Evolutionary conservation across 2,797 vertebrate species (phyloP), one percentile per base, ranked within the genome.

Genomic region (Nyctalus aviator): DNA sequence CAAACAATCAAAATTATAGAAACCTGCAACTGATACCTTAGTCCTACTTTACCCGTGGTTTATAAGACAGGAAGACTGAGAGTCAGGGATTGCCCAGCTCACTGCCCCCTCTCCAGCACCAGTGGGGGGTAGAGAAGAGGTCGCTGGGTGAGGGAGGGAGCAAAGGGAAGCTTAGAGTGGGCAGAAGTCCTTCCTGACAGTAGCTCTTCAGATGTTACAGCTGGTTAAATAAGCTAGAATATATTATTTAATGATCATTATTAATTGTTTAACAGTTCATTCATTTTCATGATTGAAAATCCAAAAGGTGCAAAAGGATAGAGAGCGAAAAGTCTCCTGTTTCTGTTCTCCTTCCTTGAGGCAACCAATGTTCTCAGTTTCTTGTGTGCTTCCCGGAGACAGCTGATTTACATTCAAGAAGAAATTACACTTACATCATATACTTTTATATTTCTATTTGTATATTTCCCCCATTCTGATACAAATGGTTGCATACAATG

Each of bases 1-100:
- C 87, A 92, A 92, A 68, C 84, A 55, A 72, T 87, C 73, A 72
- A 95, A 88, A 73, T 73, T 68, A 13, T 68, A 75, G 87, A 86
- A 92, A 27, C 53, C 32, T 69, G 35, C 17, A 9, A 9, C 17
- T 53, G 82, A 30, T 41, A 23, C 68, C 35, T 48, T 17, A 30
- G 46, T 44, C 72, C 69, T 59, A 7, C 64, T 88, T 76, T 86
- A 55, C 13, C 32, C 50, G 48, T 30, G 64, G 71, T 90, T 94
- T 59, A 23, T 17, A 50, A 25, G 21, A 37, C 12, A 76, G 17
- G 20, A 48, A 30, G 41, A 62, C 50, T 48, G 14, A 72, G 53
- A 53, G 8, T 59, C 83, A 68, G 59, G 18, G 32, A 2, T 14
- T 1, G 17, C 71, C 62, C 21, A 46, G 75, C 21, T 64, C 44